Evolutionary conservation across 1,140 invertebrate genomes (phyloP).

Genomic region (Manduca sexta): DNA sequence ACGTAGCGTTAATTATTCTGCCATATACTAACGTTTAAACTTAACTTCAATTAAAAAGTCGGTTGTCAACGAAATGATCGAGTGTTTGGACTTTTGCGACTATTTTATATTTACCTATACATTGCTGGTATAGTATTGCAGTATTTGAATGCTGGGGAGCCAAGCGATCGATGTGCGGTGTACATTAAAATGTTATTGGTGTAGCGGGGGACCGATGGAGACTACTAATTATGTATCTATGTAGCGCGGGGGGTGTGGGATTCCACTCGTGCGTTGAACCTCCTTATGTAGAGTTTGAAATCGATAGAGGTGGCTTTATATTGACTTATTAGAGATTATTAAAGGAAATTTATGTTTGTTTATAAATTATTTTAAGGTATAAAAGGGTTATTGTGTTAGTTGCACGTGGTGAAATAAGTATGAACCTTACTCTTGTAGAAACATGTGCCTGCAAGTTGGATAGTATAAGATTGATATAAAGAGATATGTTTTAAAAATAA

Average conservation of each 20-base stretch:
- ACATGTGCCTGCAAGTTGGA: too few relatives aligned
- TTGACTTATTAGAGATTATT: too few relatives aligned
- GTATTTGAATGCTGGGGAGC: too few relatives aligned
- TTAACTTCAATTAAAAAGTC: slow-evolving; percentile 1
- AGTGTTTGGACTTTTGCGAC: background rate
- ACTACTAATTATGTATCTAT: slow-evolving; percentile 64
- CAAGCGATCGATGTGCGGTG: background rate
- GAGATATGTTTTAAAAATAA: too few relatives aligned
- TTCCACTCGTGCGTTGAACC: slow-evolving; percentile 55
- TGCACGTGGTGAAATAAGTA: too few relatives aligned
- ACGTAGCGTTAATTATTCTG: background rate
- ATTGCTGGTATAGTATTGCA: background rate
- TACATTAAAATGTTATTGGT: background rate
- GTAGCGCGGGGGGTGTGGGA: slow-evolving; percentile 47
- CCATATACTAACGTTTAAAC: background rate
- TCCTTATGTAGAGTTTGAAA: slow-evolving; percentile 18
- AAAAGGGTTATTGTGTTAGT: too few relatives aligned
- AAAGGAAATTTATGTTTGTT: too few relatives aligned
- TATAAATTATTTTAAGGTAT: too few relatives aligned
- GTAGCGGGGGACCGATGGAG: slow-evolving; percentile 39
- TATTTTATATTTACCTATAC: background rate
- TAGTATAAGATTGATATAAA: too few relatives aligned
- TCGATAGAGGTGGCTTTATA: slow-evolving; percentile 9
- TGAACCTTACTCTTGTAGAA: too few relatives aligned
- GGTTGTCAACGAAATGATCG: slow-evolving; percentile 1